Conservation (phyloP, 2,888 invertebrate genomes). For the Drosophila subsilvestris region DNA sequence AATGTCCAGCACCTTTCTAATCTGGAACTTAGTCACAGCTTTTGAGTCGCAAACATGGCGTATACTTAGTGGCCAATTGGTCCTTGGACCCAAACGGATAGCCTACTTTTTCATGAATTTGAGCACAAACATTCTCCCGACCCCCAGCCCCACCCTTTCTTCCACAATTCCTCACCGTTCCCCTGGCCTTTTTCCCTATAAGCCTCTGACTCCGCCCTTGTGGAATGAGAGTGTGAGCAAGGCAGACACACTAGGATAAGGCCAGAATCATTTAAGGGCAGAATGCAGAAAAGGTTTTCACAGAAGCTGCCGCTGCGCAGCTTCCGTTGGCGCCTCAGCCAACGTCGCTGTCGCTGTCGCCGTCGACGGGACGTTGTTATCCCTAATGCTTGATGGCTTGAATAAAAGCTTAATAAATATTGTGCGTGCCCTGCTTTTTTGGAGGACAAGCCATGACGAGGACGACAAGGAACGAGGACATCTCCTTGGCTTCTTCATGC, state of each 20-base stretch:
- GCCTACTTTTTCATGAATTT: conserved; percentile 35
- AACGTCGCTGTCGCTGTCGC: conserved; percentile 7
- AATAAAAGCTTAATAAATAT: conserved; percentile 71
- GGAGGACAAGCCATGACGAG: conserved; percentile 26
- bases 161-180: background rate
- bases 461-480: conserved; percentile 32
- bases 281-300: conserved; percentile 28
- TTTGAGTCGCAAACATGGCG: conserved; percentile 17
- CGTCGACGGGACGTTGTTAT: conserved; percentile 60
- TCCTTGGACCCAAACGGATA: conserved; percentile 16
- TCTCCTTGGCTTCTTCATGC: conserved; percentile 13
- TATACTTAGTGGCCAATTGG: conserved; percentile 44
- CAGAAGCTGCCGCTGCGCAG: conserved; percentile 14
- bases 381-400: conserved; percentile 69
- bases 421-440: conserved; percentile 38
- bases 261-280: conserved; percentile 11
- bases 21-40: conserved; percentile 7
- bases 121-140: conserved; percentile 21
- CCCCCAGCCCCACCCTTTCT: conserved; percentile 2
- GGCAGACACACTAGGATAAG: background rate
- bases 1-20: conserved; percentile 12
- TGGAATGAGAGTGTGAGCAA: background rate
- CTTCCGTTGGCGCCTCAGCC: background rate
- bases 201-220: conserved; percentile 38
- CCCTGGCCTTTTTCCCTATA: background rate